Evolutionary conservation across 2,888 invertebrate species (phyloP), one percentile per base, ranked within the genome.

Genomic region (Caenorhabditis virilis): DNA sequence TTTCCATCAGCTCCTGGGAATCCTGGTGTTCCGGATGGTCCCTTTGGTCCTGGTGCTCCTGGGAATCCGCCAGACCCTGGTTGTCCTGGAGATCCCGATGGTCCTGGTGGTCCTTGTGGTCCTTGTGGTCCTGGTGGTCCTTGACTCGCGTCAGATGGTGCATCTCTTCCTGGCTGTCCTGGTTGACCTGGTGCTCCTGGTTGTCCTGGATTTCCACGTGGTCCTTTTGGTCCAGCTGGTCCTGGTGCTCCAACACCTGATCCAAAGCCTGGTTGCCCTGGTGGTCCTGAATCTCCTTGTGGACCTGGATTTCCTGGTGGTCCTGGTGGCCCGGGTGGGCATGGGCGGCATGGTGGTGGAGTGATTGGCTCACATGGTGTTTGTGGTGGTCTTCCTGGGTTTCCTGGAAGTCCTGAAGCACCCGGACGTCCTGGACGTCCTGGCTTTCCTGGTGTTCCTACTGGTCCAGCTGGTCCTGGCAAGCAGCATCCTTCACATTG

Each of bases 391-490:
- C 63, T 69, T 55, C 74, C 74, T 25, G 74, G 74, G 26, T 56
- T 53, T 59, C 75, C 75, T n/a, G 63, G 65, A 30, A 71, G 66
- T 55, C 74, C 74, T 47, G 71, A 64, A 35, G 58, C 49, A 52
- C 67, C 67, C 46, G 67, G 67, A 35, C 57, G 51, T 66, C 77
- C 77, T 30, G 76, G 70, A 22, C 59, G 64, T 57, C 77, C 77
- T 47, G 74, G 67, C 0, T 71, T 51, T 53, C 78, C 78, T 39
- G 68, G 61, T 20, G 74, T 72, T 72, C 77, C 77, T 20, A 74
- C 67, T 1, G 75, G 52, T 27, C 77, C 77, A 50, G 77, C 74
- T 23, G 69, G 62, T 50, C 77, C 75, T 62, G 75, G 75, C 16
- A 62, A 62, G 22, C 52, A 51, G 59, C 72, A 72, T 13, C 52